Conservation (phyloP, 2,888 invertebrate species). For the Mesorhabditis spiculigera region DNA sequence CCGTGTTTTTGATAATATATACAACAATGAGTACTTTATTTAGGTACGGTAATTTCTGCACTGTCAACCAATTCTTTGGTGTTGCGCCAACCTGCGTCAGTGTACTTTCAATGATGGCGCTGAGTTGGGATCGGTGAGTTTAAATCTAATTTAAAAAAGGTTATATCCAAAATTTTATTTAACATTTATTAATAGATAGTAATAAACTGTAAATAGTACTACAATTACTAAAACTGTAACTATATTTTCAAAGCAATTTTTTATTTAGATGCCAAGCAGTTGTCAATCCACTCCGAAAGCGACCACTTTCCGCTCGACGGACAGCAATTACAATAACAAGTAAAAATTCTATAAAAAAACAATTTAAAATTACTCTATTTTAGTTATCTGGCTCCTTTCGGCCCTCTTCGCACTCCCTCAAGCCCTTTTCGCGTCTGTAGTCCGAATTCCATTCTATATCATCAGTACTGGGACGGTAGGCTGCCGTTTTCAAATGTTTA, state of each 20-base stretch:
- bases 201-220: no score
- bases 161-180: no score
- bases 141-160: not conserved
- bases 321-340: slow-evolving; percentile 30
- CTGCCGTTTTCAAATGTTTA: not conserved
- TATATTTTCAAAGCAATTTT: no score
- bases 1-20: no score
- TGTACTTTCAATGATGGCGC: slow-evolving; percentile 49
- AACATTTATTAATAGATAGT: no score
- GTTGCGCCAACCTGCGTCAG: slow-evolving; percentile 49
- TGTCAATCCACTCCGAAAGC: slow-evolving; percentile 41
- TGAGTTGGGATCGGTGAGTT: slow-evolving; percentile 42
- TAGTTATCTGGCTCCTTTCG: slow-evolving; percentile 44
- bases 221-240: no score
- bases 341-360: no score
- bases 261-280: slow-evolving; percentile 38
- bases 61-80: slow-evolving; percentile 46
- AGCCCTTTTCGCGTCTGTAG: slow-evolving; percentile 30
- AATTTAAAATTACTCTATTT: not conserved
- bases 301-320: slow-evolving; percentile 33
- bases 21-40: not conserved
- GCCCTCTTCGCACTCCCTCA: slow-evolving; percentile 41
- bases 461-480: not conserved
- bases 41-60: slow-evolving; percentile 42
- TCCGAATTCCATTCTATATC: not conserved